Percentiles rank a stretch among this genome's conserved stretches.
Evolutionary conservation across 2,113 vertebrate genomes (phyloP).

Genomic region (Hiodon tergisus): DNA sequence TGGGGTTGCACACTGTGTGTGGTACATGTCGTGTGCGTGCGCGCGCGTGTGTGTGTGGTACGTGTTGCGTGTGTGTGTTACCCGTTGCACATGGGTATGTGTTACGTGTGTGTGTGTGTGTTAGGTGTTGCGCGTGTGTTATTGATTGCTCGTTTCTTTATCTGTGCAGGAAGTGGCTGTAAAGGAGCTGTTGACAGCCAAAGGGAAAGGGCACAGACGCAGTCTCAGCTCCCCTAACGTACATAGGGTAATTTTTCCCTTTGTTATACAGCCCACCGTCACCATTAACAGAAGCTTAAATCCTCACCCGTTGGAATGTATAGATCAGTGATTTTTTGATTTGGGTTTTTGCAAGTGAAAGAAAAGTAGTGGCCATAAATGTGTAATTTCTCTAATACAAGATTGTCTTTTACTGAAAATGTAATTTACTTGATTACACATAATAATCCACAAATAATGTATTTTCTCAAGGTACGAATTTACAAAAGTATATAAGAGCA

Average conservation of each 20-base stretch:
- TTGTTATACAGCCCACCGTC: not conserved
- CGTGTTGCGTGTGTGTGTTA: not conserved
- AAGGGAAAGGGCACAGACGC: constrained; percentile 76
- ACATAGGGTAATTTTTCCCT: constrained; percentile 69
- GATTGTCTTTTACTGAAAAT: too few relatives aligned
- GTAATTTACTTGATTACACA: too few relatives aligned
- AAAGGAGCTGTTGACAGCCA: constrained; percentile 83
- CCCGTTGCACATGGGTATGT: not conserved
- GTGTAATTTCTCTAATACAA: too few relatives aligned
- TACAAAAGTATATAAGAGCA: too few relatives aligned
- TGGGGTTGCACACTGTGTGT: not conserved
- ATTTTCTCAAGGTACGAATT: too few relatives aligned
- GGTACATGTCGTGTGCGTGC: not conserved
- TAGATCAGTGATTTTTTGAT: too few relatives aligned
- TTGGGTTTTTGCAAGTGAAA: too few relatives aligned
- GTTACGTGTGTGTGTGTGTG: not conserved
- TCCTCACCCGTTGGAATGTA: too few relatives aligned
- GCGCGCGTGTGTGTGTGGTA: not conserved
- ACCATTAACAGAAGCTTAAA: too few relatives aligned
- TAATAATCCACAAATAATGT: too few relatives aligned
- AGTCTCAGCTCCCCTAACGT: constrained; percentile 93
- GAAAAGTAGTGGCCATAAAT: too few relatives aligned
- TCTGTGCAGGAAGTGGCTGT: constrained; percentile 83
- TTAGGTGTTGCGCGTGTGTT: constrained; percentile 9
- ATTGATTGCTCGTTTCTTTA: constrained; percentile 21